Percentiles rank a stretch among this genome's conserved stretches.
phyloP scores from a whole-genome alignment of 2,113 vertebrate genomes.

The Chloropsis hardwickii region DNA sequence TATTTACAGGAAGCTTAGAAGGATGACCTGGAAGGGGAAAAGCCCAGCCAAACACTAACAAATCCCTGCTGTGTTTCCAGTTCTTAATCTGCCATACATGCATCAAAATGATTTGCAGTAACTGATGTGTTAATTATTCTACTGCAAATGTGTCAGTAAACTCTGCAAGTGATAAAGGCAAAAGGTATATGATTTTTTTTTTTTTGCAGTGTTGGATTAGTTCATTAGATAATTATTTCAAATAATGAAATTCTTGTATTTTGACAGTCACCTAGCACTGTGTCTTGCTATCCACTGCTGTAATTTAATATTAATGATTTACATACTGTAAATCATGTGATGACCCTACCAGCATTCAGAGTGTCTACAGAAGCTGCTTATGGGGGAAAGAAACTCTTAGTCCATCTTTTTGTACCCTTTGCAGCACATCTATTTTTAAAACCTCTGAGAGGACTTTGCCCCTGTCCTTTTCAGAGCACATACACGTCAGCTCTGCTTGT shows the following conservation, averaged over 20 bases:
- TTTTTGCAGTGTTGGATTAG: not conserved
- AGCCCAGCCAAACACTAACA: not conserved
- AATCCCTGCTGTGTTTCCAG: not conserved
- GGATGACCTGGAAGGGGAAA: not conserved
- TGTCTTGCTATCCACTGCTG: not conserved
- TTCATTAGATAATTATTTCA: not conserved
- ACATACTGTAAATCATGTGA: not conserved
- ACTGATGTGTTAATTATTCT: not conserved
- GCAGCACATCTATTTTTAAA: constrained; percentile 28
- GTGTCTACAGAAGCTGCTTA: not conserved
- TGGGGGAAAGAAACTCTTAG: not conserved
- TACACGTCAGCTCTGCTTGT: not conserved
- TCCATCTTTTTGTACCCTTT: not conserved
- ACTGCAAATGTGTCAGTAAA: not conserved
- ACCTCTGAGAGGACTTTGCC: not conserved
- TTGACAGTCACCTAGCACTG: not conserved
- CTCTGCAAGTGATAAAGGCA: not conserved
- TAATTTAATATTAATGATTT: too few relatives aligned
- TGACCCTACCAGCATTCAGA: not conserved
- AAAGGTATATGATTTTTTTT: not conserved
- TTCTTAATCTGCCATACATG: not conserved
- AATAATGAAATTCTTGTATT: not conserved
- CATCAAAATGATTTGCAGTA: not conserved
- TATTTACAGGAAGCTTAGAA: not conserved
- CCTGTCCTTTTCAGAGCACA: not conserved